Conservation (phyloP, 2,797 vertebrate species). For the Stomatorhinus walkeri region DNA sequence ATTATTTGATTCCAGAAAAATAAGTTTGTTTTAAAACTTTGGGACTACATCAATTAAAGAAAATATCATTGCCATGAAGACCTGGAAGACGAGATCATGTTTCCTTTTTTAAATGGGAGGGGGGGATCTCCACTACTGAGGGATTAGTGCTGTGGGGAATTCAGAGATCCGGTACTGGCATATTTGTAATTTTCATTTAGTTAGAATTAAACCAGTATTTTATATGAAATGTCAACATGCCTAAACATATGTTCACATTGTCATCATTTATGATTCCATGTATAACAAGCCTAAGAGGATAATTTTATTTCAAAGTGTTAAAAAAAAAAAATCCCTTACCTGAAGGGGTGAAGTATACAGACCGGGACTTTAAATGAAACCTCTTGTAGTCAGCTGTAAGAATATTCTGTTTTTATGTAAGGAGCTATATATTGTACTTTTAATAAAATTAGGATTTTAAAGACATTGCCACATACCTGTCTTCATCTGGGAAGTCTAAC, state of each 20-base stretch:
- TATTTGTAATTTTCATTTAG: constrained; percentile 13
- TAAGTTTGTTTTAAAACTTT: constrained; percentile 50
- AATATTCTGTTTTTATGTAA: constrained; percentile 18
- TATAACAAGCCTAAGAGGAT: constrained; percentile 14
- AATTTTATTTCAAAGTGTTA: constrained; percentile 18
- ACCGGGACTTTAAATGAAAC: constrained; percentile 14
- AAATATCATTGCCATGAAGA: not conserved
- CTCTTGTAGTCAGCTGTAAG: constrained; percentile 13
- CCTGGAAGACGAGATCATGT: not conserved
- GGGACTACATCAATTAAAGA: constrained; percentile 28
- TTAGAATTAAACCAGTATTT: constrained; percentile 17
- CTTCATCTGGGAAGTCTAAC: constrained; percentile 22
- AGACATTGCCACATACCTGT: constrained; percentile 4
- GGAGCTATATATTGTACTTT: not conserved
- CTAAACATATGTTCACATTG: constrained; percentile 15
- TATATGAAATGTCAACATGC: constrained; percentile 10
- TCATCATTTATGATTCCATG: not conserved
- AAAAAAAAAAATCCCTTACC: not conserved
- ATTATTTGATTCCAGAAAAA: constrained; percentile 11
- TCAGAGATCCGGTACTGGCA: not conserved
- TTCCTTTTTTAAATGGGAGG: not conserved
- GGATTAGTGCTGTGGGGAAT: not conserved
- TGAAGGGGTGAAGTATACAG: constrained; percentile 4
- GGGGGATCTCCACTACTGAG: not conserved
- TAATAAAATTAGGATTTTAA: constrained; percentile 8